Base-by-base conservation (phyloP, 2,113 vertebrate genomes). In the Panurus biarmicus region DNA sequence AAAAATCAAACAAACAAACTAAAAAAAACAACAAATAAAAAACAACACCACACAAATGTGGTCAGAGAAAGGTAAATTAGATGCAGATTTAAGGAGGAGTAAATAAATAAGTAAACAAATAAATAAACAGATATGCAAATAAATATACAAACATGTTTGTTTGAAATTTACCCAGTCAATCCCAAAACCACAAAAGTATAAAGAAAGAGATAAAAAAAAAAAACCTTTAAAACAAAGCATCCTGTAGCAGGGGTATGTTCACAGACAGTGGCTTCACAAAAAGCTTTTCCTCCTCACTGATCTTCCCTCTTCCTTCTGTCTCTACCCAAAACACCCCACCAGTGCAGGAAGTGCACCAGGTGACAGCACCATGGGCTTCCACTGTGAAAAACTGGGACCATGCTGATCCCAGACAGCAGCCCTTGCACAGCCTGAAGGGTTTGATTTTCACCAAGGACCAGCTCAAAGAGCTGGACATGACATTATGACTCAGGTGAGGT, bases 351-450 rank as follows among this genome's bases (percentile, higher is more conserved):
- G 10, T 54, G 29, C 56, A 70, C 2, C 20, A 17, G 14, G 25
- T 13, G 24, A n/a, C 1, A 1, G 29, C 5, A 3, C 11, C 45
- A 48, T 0, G 0, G 51, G 61, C 40, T 85, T 24, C 78, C 57
- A 35, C 10, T 7, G 3, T 1, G 16, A 19, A 60, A 64, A 86
- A 4, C 4, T 1, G 31, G 64, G 29, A 23, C 22, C 13, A 2
- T 6, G 1, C n/a, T 50, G 44, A 19, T 11, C 35, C 35, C 61
- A 42, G 38, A 21, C 5, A 9, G 4, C 67, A 76, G 54, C 42
- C 28, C 57, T 6, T 4, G 33, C 9, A 7, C n/a, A 61, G 70
- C 14, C 36, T 1, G 36, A 40, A 65, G 17, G 20, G 45, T 6
- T 87, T 80, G 11, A 19, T 42, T 73, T 28, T 24, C 54, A 66